Evolutionary conservation across 2,888 invertebrate genomes (phyloP).

Genomic region (Venusia cambrica): DNA sequence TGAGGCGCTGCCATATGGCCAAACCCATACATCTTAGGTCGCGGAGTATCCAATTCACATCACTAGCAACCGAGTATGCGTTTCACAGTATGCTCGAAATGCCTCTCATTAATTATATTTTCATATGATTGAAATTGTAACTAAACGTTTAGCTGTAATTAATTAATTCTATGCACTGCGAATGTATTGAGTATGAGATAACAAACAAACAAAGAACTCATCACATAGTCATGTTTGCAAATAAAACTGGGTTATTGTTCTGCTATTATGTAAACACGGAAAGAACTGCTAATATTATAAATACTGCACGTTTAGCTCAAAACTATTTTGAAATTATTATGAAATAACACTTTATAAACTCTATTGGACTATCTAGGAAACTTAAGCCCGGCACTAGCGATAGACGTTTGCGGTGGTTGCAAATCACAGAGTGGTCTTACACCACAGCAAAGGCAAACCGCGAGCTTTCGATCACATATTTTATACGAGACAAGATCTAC

Average conservation of each 20-base stretch:
- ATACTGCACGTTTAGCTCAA: slow-evolving; percentile 43
- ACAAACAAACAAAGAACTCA: slow-evolving; percentile 33
- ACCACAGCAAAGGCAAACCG: slow-evolving; percentile 26
- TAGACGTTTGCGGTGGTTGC: slow-evolving; percentile 23
- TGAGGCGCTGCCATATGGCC: slow-evolving; percentile 74
- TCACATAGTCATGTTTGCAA: slow-evolving; percentile 42
- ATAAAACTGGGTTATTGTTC: slow-evolving; percentile 42
- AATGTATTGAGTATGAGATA: slow-evolving; percentile 24
- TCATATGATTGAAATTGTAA: no score
- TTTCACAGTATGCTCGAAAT: no score
- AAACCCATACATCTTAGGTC: slow-evolving; percentile 65
- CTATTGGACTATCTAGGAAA: slow-evolving; percentile 7
- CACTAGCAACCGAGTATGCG: slow-evolving; percentile 51
- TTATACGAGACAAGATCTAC: slow-evolving; percentile 27
- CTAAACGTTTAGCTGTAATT: background rate
- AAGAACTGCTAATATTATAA: slow-evolving; percentile 31
- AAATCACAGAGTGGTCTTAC: slow-evolving; percentile 11
- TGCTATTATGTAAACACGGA: slow-evolving; percentile 36
- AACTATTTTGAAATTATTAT: slow-evolving; percentile 46
- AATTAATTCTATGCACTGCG: slow-evolving; percentile 8
- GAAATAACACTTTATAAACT: slow-evolving; percentile 27
- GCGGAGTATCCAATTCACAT: slow-evolving; percentile 35
- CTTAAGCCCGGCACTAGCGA: slow-evolving; percentile 7
- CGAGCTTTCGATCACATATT: slow-evolving; percentile 34
- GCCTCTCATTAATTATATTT: no score